Evolutionary conservation across 2,797 vertebrate species (phyloP), one percentile per base, ranked within the genome.

Genomic region (Corythornis leucogaster): DNA sequence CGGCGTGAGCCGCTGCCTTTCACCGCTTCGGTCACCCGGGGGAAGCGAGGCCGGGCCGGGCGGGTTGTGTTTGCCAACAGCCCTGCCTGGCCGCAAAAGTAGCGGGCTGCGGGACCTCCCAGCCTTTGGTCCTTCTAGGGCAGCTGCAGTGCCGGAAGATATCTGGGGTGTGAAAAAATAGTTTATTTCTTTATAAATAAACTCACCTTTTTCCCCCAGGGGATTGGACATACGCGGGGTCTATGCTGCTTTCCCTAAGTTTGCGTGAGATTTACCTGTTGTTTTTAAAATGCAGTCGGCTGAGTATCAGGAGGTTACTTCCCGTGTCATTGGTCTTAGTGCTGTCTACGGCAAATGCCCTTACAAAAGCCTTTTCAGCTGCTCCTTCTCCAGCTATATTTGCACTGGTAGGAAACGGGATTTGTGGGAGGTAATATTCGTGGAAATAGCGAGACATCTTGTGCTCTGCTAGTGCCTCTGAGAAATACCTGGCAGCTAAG

Each of bases 251-350:
- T 42, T 4, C 25, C 22, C 5, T 0, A 0, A 28, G 20, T 6
- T 11, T 16, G 57, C 3, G 3, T 2, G 5, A 38, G 22, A 4
- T 21, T 19, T 31, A 18, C 22, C 22, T 4, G 8, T 6, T 26
- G 38, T 50, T 22, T 19, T 15, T 31, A 5, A 9, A 17, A 8
- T 11, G 17, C 54, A 2, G 46, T 40, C 5, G 5, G 8, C 38
- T 2, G 26, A 4, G 2, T 3, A 5, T 12, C 59, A 2, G 24
- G 0, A 2, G 2, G 19, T 15, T n/a, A 0, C 6, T 6, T 45
- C 1, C 2, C 7, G 0, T 10, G 6, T 33, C 9, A 0, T 3
- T 21, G 16, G 16, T 5, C 6, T 3, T 7, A 3, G 2, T 3
- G 55, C 35, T 45, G 42, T 3, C 33, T 3, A 1, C 8, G 61